Evolutionary conservation across 2,797 vertebrate genomes (phyloP), one percentile per base, ranked within the genome.

Genomic region (Rhinoraja longicauda): DNA sequence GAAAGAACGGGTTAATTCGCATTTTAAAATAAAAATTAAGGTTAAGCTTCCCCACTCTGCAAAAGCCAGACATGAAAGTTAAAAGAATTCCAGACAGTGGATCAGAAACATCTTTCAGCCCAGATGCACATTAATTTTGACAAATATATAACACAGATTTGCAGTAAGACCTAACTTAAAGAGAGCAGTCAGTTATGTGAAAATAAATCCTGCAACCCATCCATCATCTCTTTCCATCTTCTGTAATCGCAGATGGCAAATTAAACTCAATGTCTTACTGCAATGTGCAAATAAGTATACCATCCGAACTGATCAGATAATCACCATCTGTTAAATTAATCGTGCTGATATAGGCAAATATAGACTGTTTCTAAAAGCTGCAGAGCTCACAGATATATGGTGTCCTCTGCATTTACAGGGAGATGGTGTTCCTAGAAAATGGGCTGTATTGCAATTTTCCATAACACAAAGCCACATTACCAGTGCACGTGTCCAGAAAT

Each of bases 51-150:
- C 12, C 13, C n/a, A 45, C 59, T 70, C 90, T 91, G 45, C n/a
- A 91, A 90, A 84, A 90, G 59, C 59, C 32, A 90, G 62, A 90
- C 62, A 90, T 90, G 29, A n/a, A 24, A 64, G n/a, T 64, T 21
- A 67, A 53, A 36, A 36, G 21, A 91, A 45, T 70, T 91, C 9
- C 45, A 73, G 39, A 73, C 21, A 73, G 26, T 86, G 57, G 82
- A 86, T 32, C 29, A n/a, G 82, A 29, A 57, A 86, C 1, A 32
- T 86, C 57, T 64, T 64, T 7, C 82, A 62, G 82, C 6, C 64
- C 62, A 70, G 64, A 73, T 36, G 13, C 64, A 91, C 6, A 36
- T 19, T 53, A 45, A 53, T 73, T 39, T 36, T 70, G 70, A 91
- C 10, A 53, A 72, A 29, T 91, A 53, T 36, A 45, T 90, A 39